A percentile compares a stretch with the other conserved stretches of the same genome.
Conservation (phyloP, 2,888 invertebrate species). For the Flabesymbios commensalis region DNA sequence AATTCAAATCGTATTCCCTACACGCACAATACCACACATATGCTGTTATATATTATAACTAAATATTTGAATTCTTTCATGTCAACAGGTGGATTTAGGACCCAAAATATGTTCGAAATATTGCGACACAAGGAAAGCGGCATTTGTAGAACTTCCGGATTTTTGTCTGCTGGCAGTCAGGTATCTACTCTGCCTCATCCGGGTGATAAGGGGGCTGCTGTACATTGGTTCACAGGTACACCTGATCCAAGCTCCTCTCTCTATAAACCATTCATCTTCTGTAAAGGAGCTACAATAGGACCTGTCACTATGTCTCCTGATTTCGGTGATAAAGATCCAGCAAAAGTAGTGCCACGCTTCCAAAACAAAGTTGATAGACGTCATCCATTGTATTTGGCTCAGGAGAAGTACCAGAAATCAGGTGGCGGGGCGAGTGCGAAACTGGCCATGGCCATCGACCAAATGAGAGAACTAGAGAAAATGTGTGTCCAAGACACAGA, state of each 20-base stretch:
- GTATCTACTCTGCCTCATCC: conserved; percentile 62
- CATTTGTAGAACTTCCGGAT: conserved; percentile 69
- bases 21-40: too few relatives aligned
- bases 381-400: conserved; percentile 11
- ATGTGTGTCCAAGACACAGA: not conserved
- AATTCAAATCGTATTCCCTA: too few relatives aligned
- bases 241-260: conserved; percentile 77
- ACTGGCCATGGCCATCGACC: not conserved
- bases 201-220: conserved; percentile 62
- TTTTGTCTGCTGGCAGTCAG: conserved; percentile 63
- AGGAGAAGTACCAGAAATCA: not conserved
- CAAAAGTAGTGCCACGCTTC: conserved; percentile 24
- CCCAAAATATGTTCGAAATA: conserved; percentile 49
- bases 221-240: conserved; percentile 78
- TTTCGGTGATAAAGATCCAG: conserved; percentile 28
- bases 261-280: conserved; percentile 76
- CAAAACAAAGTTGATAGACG: conserved; percentile 18
- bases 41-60: too few relatives aligned
- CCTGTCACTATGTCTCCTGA: conserved; percentile 18
- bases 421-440: not conserved
- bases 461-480: not conserved
- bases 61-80: too few relatives aligned
- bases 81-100: conserved; percentile 44
- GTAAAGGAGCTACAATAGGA: conserved; percentile 47
- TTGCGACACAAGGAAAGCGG: conserved; percentile 66